These are phyloP conservation scores for Ephestia elutella DNA, from an alignment of 1,140 invertebrate genomes.

Conservation along the genomic window DNA sequence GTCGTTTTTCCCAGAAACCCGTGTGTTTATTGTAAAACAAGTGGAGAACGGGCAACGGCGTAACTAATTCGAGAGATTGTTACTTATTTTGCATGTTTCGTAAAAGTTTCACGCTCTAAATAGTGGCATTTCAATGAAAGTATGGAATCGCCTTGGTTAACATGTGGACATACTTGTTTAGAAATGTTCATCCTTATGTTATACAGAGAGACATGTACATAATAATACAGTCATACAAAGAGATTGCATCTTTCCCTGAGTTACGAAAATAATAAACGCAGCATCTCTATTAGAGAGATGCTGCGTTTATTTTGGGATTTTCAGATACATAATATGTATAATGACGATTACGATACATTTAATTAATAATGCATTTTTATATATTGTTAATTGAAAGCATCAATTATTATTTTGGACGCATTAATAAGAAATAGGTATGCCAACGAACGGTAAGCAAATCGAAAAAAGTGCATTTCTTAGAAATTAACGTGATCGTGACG, in stretches of 20 bases:
- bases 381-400: too few relatives aligned
- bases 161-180: conserved; percentile 11
- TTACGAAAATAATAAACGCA: too few relatives aligned
- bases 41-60: conserved; percentile 62
- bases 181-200: not conserved
- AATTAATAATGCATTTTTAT: too few relatives aligned
- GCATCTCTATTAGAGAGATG: too few relatives aligned
- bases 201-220: not conserved
- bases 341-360: too few relatives aligned
- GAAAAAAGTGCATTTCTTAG: conserved; percentile 23
- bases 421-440: too few relatives aligned
- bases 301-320: too few relatives aligned
- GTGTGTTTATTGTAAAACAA: conserved; percentile 59
- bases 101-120: conserved; percentile 71
- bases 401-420: too few relatives aligned
- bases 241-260: too few relatives aligned
- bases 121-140: conserved; percentile 64
- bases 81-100: conserved; percentile 74
- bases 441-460: not conserved
- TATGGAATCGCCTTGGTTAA: conserved; percentile 37
- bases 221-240: too few relatives aligned
- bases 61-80: conserved; percentile 72
- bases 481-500: conserved; percentile 58
- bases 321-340: too few relatives aligned
- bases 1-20: conserved; percentile 60